These are phyloP conservation scores for Cynoglossus semilaevis DNA, from an alignment of 2,113 vertebrate genomes.

Conservation along the genomic window DNA sequence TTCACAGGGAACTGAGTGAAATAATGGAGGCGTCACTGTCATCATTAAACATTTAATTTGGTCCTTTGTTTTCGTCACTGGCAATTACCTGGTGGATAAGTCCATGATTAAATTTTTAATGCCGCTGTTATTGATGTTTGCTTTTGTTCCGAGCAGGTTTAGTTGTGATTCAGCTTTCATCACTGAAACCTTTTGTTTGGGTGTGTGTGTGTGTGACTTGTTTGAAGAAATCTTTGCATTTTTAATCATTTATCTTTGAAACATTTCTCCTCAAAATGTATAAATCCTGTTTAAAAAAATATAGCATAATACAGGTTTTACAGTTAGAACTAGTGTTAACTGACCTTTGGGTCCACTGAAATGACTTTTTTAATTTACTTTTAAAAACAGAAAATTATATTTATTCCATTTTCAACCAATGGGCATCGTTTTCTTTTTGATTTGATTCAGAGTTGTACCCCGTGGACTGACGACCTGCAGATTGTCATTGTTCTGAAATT, in stretches of 20 bases:
- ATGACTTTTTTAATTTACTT: too few relatives aligned
- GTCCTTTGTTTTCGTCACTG: constrained; percentile 41
- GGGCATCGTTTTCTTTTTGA: too few relatives aligned
- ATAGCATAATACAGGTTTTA: too few relatives aligned
- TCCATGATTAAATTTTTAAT: constrained; percentile 54
- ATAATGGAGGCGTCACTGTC: constrained; percentile 33
- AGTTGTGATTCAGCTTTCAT: constrained; percentile 46
- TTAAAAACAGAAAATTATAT: too few relatives aligned
- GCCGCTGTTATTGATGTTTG: constrained; percentile 61
- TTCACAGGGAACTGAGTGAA: constrained; percentile 9
- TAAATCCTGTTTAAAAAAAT: too few relatives aligned
- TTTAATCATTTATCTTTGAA: too few relatives aligned
- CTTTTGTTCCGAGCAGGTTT: constrained; percentile 42
- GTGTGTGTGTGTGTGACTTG: constrained; percentile 8
- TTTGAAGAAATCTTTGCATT: too few relatives aligned
- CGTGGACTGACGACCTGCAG: constrained; percentile 6
- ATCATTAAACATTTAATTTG: constrained; percentile 35
- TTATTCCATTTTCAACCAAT: too few relatives aligned
- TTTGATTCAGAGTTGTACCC: too few relatives aligned
- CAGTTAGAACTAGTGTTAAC: too few relatives aligned
- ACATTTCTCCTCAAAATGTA: too few relatives aligned
- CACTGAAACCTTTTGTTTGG: constrained; percentile 39
- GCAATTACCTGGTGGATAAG: constrained; percentile 56
- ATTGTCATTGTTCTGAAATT: constrained; percentile 36
- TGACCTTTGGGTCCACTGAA: too few relatives aligned